These are phyloP conservation scores for Saccostrea echinata DNA, from an alignment of 1,140 invertebrate species.

Conservation along the genomic window DNA sequence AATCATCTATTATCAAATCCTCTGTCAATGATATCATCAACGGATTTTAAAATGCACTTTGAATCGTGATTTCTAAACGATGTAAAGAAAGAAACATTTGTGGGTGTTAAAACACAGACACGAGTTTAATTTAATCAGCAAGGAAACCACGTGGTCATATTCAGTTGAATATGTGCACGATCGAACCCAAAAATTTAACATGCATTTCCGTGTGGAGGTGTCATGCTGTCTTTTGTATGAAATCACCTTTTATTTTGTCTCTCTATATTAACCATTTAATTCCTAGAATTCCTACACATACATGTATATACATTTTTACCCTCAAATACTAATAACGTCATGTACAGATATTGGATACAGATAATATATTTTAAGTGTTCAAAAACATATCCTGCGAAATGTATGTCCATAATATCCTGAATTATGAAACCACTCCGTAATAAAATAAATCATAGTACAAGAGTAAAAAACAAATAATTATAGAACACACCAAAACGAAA, in stretches of 20 bases:
- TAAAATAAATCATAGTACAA: too few relatives aligned
- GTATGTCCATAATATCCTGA: too few relatives aligned
- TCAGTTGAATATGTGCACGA: background rate
- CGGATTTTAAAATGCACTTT: background rate
- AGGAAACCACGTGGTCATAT: background rate
- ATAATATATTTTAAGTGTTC: too few relatives aligned
- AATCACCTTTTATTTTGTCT: background rate
- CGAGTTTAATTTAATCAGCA: background rate
- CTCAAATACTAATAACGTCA: too few relatives aligned
- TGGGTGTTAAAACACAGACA: slow-evolving; percentile 27
- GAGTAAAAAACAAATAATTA: too few relatives aligned
- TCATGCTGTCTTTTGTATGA: background rate
- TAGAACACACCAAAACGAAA: background rate
- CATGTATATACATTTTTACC: too few relatives aligned
- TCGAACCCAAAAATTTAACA: background rate
- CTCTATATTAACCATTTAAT: too few relatives aligned
- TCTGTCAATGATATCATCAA: background rate
- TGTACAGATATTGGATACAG: too few relatives aligned
- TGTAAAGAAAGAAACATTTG: background rate
- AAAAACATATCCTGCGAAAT: too few relatives aligned
- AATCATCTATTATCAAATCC: background rate
- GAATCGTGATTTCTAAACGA: slow-evolving; percentile 15
- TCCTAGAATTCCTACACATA: too few relatives aligned
- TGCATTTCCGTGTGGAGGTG: background rate
- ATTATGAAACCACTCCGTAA: too few relatives aligned